Conservation (phyloP, 2,113 vertebrate species). For the Orientallactaga bullata region DNA sequence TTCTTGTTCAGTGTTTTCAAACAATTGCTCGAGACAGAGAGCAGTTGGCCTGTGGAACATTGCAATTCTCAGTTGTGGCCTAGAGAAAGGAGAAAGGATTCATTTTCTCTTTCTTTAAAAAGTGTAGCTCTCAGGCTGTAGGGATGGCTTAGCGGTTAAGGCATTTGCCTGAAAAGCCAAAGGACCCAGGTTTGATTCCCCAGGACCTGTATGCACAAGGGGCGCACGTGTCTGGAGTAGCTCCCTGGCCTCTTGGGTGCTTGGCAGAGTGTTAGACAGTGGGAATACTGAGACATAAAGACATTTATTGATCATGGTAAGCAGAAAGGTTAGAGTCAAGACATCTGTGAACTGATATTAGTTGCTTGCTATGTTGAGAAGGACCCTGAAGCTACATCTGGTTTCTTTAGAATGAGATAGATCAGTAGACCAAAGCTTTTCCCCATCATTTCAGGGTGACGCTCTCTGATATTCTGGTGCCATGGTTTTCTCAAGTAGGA, state of each 20-base stretch:
- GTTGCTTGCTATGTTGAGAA: neutral
- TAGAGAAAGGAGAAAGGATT: neutral
- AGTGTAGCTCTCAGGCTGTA: neutral
- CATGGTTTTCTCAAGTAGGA: neutral
- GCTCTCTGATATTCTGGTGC: neutral
- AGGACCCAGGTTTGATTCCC: too few species aligned
- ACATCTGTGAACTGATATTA: neutral
- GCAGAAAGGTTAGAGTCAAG: neutral
- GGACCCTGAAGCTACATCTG: neutral
- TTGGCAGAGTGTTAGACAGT: neutral
- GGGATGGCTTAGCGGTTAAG: too few species aligned
- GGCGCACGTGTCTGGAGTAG: too few species aligned
- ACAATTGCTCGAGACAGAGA: neutral
- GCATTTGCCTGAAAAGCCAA: too few species aligned
- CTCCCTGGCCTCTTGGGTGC: neutral
- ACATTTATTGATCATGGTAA: neutral
- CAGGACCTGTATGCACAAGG: too few species aligned
- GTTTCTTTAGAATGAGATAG: neutral
- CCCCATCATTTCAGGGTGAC: neutral
- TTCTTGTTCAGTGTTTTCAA: neutral
- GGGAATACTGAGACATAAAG: neutral
- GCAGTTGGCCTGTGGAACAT: neutral
- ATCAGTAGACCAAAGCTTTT: neutral
- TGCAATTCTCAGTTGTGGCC: neutral
- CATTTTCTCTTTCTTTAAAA: slow-evolving; percentile 2